Base-by-base conservation (phyloP, 2,888 invertebrate species). In the Nesidiocoris tenuis region DNA sequence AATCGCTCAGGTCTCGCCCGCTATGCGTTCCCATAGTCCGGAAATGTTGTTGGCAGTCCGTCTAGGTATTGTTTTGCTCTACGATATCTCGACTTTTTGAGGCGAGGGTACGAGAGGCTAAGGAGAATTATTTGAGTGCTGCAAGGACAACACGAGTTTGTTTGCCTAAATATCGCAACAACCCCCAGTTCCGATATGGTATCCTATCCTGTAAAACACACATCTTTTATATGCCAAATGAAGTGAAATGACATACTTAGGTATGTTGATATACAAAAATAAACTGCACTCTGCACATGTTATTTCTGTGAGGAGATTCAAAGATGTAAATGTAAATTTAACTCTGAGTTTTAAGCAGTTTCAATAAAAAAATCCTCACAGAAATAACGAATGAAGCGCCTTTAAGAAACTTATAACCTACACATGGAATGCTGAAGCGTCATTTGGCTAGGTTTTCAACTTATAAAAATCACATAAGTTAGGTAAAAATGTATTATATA, bases 161-260 rank as follows among this genome's bases (percentile, higher is more conserved):
- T 63, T 72, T 61, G 39, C 24, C 17, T 61, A 72, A 23, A 25
- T 61, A 72, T 72, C 61, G 65, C 25, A 65, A n/a, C n/a, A n/a
- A 70, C 70, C 70, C 61, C 72, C 72, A 19, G 65, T 39, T 72
- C 72, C 72, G 21, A 39, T 57, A 70, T 22, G 23, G 61, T 70
- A 5, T 25, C 72, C 72, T 72, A 72, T 72, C 72, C 72, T 72
- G 72, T 25, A 72, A 70, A 72, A 72, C 57, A 72, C 63, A 72
- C 63, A 72, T 61, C 23, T 39, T 59, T 59, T 19, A n/a, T n/a
- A 39, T 39, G 39, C 39, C 39, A 39, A 39, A 3, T 39, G 39
- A 39, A 39, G 39, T 7, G 12, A 39, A 39, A 39, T 39, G n/a
- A n/a, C n/a, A n/a, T n/a, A n/a, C n/a, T n/a, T n/a, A n/a, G n/a